phyloP scores from a whole-genome alignment of 2,797 vertebrate species.

The Diplodus sargus region DNA sequence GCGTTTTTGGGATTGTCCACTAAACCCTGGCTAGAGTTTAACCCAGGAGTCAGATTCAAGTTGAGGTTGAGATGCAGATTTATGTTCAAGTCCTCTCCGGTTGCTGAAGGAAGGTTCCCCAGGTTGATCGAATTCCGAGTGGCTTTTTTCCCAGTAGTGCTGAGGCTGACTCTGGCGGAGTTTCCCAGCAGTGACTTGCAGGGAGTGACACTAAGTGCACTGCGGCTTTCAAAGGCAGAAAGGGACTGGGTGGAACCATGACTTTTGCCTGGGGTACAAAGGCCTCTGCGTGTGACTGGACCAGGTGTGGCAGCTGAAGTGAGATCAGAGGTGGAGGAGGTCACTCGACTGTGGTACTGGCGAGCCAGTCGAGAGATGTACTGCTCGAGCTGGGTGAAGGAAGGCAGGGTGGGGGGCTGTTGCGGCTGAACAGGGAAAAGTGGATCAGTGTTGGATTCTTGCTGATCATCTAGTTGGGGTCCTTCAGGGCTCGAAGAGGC shows the following conservation, averaged over 20 bases:
- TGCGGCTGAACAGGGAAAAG: constrained; percentile 68
- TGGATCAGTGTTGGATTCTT: constrained; percentile 59
- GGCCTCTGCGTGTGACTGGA: constrained; percentile 47
- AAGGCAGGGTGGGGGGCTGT: constrained; percentile 53
- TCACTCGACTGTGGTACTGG: constrained; percentile 78
- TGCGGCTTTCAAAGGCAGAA: constrained; percentile 78
- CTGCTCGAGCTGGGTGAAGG: constrained; percentile 84
- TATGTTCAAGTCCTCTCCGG: constrained; percentile 85
- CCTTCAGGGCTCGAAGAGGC: constrained; percentile 71
- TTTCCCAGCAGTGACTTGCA: constrained; percentile 85
- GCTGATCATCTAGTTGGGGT: constrained; percentile 64
- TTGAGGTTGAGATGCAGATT: constrained; percentile 88
- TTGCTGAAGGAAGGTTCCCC: constrained; percentile 86
- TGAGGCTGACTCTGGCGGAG: constrained; percentile 82
- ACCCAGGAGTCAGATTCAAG: constrained; percentile 82
- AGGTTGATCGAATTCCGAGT: constrained; percentile 89
- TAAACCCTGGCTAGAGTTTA: constrained; percentile 73
- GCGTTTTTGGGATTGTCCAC: constrained; percentile 66
- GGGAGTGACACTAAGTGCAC: constrained; percentile 78
- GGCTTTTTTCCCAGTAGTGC: constrained; percentile 80
- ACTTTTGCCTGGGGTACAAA: constrained; percentile 72
- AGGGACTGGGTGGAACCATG: constrained; percentile 84
- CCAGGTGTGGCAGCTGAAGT: constrained; percentile 40
- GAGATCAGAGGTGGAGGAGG: constrained; percentile 73
- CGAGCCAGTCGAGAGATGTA: constrained; percentile 87